Evolutionary conservation across 2,797 vertebrate species (phyloP).

Genomic region (Phrynocephalus guinanensis): DNA sequence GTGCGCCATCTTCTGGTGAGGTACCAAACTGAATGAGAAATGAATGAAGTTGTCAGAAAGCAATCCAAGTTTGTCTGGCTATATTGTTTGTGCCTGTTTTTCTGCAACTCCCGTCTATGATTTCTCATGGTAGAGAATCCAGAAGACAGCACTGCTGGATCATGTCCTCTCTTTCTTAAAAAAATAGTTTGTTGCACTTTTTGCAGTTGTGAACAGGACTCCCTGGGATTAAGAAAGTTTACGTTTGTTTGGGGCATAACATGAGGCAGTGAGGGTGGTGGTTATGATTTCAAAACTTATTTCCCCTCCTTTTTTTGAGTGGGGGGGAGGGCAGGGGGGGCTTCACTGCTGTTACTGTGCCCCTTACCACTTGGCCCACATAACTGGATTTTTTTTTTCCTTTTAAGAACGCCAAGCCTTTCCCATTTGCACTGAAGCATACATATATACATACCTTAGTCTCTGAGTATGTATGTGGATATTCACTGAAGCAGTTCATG

Average conservation of each 20-base stretch:
- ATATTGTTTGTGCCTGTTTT: too few species aligned
- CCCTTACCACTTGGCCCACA: background rate
- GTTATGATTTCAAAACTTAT: too few species aligned
- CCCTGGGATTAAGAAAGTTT: background rate
- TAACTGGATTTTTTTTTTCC: background rate
- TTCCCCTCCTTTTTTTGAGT: too few species aligned
- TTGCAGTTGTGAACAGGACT: background rate
- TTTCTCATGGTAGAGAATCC: background rate
- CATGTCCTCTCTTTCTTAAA: background rate
- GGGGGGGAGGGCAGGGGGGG: too few species aligned
- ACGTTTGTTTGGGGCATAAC: too few species aligned
- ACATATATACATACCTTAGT: too few species aligned
- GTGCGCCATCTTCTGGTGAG: conserved; percentile 25
- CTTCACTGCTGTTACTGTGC: too few species aligned
- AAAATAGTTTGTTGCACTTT: background rate
- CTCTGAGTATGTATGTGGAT: background rate
- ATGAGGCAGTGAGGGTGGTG: too few species aligned
- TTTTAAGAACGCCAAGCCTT: background rate
- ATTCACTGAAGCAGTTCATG: too few species aligned
- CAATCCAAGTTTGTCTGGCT: background rate
- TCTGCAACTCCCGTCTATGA: background rate
- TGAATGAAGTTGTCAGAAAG: background rate
- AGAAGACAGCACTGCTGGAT: background rate
- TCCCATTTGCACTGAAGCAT: background rate
- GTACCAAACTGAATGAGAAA: background rate